Evolutionary conservation across 2,888 invertebrate species (phyloP).

Genomic region (Eupsilia transversa): DNA sequence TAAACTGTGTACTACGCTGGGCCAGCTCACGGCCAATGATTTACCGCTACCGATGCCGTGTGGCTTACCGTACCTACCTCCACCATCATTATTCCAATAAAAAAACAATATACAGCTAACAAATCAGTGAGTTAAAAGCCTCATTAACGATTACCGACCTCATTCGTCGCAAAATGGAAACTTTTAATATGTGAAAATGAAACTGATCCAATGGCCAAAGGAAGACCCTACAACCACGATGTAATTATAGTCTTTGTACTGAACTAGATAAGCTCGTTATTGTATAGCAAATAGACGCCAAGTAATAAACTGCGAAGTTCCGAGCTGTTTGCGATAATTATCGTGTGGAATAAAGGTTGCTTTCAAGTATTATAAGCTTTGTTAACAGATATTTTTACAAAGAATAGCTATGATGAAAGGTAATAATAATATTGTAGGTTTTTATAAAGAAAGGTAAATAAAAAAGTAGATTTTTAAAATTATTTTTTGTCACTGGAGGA

Average conservation of each 20-base stretch:
- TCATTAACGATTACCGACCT: slow-evolving; percentile 28
- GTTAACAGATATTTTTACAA: not conserved
- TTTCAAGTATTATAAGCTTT: slow-evolving; percentile 10
- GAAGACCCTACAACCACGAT: not conserved
- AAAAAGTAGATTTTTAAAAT: not conserved
- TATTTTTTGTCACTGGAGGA: not conserved
- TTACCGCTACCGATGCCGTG: too few relatives aligned
- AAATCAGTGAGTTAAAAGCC: not conserved
- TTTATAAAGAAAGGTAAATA: not conserved
- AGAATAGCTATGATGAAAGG: not conserved
- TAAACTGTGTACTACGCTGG: not conserved
- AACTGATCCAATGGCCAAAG: slow-evolving; percentile 19
- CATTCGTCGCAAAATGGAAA: slow-evolving; percentile 7
- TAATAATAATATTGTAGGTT: not conserved
- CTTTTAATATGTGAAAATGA: slow-evolving; percentile 15
- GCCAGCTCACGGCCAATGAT: not conserved
- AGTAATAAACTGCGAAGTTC: slow-evolving; percentile 8
- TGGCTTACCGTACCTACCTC: not conserved
- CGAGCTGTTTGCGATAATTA: slow-evolving; percentile 6
- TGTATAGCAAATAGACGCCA: not conserved
- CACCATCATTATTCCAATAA: not conserved
- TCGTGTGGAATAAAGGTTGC: slow-evolving; percentile 15
- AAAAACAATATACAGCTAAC: not conserved
- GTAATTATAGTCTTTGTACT: slow-evolving; percentile 17
- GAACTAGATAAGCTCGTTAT: not conserved